Base-by-base conservation (phyloP, 1,140 invertebrate genomes). In the Bombus terrestris region DNA sequence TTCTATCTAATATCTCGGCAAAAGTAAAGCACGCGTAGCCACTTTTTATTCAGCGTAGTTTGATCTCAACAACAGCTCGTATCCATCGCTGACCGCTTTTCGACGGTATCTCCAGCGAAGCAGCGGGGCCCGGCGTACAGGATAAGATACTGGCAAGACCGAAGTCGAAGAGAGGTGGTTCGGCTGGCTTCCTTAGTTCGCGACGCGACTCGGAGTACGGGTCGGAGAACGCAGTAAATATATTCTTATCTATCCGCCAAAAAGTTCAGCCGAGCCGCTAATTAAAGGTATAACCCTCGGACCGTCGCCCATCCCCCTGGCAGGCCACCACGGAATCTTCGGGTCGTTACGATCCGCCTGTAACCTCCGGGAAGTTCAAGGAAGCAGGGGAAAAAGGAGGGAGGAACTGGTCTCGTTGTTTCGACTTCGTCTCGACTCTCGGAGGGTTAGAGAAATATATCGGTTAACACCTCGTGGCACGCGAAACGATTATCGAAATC, bases 241-340 rank as follows among this genome's bases (percentile, higher is more conserved):
- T 92, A 91, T 91, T 89, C 90, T 93, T 93, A 93, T 93, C 92
- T 93, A 92, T 93, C 81, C 86, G 86, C 91, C 91, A 91, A 92
- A 92, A 92, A 91, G 92, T 93, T 93, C 75, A 92, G 83, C 86
- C 85, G 86, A 88, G 87, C 89, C 87, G 90, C 89, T 92, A 93
- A 93, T 93, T 93, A 92, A 92, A 92, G 92, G 91, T 92, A 90
- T 92, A 92, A 88, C 81, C 88, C 62, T 81, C 73, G 32, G 75
- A 25, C 57, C 35, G 47, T 80, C 68, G 77, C 59, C 81, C 66
- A 69, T 57, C 32, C 81, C 62, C 72, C 15, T 37, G 69, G 53
- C 79, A 81, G 74, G 64, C 59, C 79, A 77, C 57, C 82, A 62
- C 75, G 43, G 53, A 37, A 80, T 62, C 32, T 25, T 37, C 47